A percentile compares a stretch with the other conserved stretches of the same genome.
Evolutionary conservation across 2,113 vertebrate genomes (phyloP).

Genomic region (Synchiropus splendidus): DNA sequence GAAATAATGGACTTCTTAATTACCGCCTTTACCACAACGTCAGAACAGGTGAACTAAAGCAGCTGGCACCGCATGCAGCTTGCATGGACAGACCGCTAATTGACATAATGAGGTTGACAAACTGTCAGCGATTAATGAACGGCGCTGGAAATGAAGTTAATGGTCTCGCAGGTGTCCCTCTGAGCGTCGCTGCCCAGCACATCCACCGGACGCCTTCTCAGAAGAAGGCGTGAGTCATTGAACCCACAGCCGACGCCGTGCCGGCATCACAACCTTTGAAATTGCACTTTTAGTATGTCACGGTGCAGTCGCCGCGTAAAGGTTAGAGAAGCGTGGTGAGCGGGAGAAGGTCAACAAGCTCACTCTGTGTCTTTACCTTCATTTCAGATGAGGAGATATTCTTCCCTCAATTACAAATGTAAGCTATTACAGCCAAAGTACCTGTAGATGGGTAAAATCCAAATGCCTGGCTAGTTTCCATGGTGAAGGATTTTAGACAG

Average conservation of each 20-base stretch:
- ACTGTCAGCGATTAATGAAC: conserved; percentile 50
- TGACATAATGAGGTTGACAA: conserved; percentile 57
- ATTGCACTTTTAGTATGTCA: conserved; percentile 1
- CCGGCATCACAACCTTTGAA: conserved; percentile 1
- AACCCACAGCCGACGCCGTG: not conserved
- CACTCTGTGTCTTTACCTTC: too few species aligned
- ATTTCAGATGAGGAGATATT: too few species aligned
- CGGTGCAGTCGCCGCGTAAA: too few species aligned
- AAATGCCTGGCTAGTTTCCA: too few species aligned
- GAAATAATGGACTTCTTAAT: conserved; percentile 54
- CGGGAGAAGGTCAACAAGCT: too few species aligned
- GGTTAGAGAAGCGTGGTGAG: too few species aligned
- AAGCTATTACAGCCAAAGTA: too few species aligned
- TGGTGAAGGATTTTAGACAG: too few species aligned
- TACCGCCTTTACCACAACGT: conserved; percentile 35
- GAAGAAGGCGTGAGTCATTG: not conserved
- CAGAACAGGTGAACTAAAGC: conserved; percentile 42
- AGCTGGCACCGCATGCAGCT: conserved; percentile 23
- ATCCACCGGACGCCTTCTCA: conserved; percentile 22
- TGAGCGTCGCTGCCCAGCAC: conserved; percentile 12
- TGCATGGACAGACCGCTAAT: conserved; percentile 18
- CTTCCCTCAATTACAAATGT: too few species aligned
- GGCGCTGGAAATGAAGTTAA: conserved; percentile 34
- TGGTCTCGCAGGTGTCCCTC: conserved; percentile 35
- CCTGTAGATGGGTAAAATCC: too few species aligned